Base-by-base conservation (phyloP, 2,113 vertebrate genomes). In the Eptatretus burgeri region DNA sequence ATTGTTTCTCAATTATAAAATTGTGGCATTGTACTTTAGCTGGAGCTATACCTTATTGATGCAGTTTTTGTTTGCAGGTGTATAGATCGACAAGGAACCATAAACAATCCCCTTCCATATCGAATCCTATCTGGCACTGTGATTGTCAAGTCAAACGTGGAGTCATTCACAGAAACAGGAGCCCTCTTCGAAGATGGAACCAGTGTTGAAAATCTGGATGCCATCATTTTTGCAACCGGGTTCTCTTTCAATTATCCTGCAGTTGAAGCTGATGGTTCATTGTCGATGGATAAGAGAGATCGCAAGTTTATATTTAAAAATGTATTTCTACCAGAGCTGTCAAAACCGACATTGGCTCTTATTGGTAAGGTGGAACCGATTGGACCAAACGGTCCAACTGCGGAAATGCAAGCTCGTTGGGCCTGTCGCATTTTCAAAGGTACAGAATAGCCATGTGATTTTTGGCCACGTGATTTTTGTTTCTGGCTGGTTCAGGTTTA, bases 371-470 rank as follows among this genome's bases (percentile, higher is more conserved):
- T 91, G 53, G 77, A 79, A 62, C 67, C 76, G 2, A 65, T 73
- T 17, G 86, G 85, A 11, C 75, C 85, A 18, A 74, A 81, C 53
- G 80, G 84, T 77, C 78, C 85, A 5, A 20, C 76, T 64, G 70
- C 80, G 1, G 88, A 94, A 72, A 71, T 94, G 67, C 88, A 95
- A 70, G 77, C 75, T n/a, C 78, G 82, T 52, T 95, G 83, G 85
- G 83, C 74, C 63, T 73, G 75, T 1, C 76, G 66, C 1, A 71
- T 85, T n/a, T 83, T 94, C 67, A 72, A 78, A 70, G 84, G 87
- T 88, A 41, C 27, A 7, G 27, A 41, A 41, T 7, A 41, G 27
- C 27, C 7, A n/a, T n/a, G n/a, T n/a, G n/a, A n/a, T 41, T 3
- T 7, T 41, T 41, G 27, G 27, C 27, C 7, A 7, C 27, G 27